Evolutionary conservation across 2,888 invertebrate genomes (phyloP).

Genomic region (Tiphia femorata): DNA sequence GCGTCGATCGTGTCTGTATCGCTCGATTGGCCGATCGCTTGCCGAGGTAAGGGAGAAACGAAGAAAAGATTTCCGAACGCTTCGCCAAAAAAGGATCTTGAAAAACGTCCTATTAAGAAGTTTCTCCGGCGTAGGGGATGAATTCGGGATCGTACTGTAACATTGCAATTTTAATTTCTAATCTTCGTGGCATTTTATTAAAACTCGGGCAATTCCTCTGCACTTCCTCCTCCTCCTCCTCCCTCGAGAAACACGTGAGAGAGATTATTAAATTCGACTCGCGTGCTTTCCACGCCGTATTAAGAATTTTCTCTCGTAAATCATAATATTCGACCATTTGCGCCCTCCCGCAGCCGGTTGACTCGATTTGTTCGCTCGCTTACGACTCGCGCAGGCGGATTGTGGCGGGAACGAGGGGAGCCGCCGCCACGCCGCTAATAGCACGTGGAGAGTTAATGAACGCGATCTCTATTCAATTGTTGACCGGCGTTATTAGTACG

Average conservation of each 20-base stretch:
- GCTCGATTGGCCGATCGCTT: neutral
- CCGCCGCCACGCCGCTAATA: constrained; percentile 35
- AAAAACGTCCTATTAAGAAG: too few relatives aligned
- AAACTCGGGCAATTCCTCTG: too few relatives aligned
- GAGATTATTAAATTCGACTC: too few relatives aligned
- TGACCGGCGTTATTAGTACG: constrained; percentile 43
- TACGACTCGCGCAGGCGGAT: constrained; percentile 33
- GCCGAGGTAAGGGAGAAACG: neutral
- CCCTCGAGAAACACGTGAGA: too few relatives aligned
- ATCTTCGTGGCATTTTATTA: too few relatives aligned
- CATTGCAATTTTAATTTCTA: too few relatives aligned
- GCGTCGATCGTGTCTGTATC: neutral
- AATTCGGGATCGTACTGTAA: too few relatives aligned
- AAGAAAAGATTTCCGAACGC: neutral
- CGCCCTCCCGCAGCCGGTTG: constrained; percentile 3
- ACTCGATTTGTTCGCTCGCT: constrained; percentile 38
- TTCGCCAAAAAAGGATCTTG: too few relatives aligned
- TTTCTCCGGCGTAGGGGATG: too few relatives aligned
- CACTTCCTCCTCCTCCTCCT: too few relatives aligned
- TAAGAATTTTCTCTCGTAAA: neutral
- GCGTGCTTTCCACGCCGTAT: too few relatives aligned
- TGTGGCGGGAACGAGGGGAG: constrained; percentile 13
- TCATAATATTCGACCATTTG: neutral
- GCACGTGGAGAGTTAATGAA: constrained; percentile 44
- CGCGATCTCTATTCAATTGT: constrained; percentile 49